phyloP scores from a whole-genome alignment of 2,113 vertebrate species.

The Narcine bancroftii region DNA sequence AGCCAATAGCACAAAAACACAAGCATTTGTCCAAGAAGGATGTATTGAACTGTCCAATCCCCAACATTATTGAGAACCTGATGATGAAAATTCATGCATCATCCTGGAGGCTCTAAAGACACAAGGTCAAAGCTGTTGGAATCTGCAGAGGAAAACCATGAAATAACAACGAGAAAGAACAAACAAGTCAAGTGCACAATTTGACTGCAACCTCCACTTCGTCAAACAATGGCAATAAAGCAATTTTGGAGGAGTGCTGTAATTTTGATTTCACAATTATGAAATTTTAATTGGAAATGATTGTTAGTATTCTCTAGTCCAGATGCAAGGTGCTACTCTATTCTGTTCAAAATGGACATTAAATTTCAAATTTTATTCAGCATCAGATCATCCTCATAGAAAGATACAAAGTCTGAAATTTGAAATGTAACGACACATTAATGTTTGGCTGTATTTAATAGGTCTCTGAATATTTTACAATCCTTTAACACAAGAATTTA shows the following conservation, averaged over 20 bases:
- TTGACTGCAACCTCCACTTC: too few relatives aligned
- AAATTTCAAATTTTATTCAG: background rate
- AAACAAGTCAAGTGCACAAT: too few relatives aligned
- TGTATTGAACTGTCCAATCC: background rate
- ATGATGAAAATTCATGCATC: too few relatives aligned
- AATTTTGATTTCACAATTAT: background rate
- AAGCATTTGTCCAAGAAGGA: background rate
- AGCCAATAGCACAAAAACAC: background rate
- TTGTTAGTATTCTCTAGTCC: background rate
- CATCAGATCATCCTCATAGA: background rate
- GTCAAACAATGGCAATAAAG: background rate
- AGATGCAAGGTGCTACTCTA: background rate
- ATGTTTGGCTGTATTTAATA: background rate
- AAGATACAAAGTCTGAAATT: background rate
- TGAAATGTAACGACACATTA: background rate
- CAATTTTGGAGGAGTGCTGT: background rate
- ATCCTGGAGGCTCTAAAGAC: too few relatives aligned
- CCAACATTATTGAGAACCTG: background rate
- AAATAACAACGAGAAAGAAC: too few relatives aligned
- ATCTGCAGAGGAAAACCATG: too few relatives aligned
- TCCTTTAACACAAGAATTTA: background rate
- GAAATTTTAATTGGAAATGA: background rate
- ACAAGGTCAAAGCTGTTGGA: too few relatives aligned
- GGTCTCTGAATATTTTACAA: background rate
- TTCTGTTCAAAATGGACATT: background rate